phyloP scores from a whole-genome alignment of 2,888 invertebrate genomes.

The Diplolepis rosae region DNA sequence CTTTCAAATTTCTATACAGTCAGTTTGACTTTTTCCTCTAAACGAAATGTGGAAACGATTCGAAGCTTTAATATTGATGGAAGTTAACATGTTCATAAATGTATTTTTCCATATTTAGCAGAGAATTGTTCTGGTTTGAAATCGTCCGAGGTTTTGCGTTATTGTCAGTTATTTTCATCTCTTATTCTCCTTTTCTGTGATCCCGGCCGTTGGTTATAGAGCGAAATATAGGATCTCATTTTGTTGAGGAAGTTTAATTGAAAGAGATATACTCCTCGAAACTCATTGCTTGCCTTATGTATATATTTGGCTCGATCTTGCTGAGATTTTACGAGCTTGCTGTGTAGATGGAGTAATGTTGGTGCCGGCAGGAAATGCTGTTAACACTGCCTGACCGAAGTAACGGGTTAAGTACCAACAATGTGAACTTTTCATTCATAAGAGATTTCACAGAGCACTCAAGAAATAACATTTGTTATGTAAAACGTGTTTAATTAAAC shows the following conservation, averaged over 20 bases:
- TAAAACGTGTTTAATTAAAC: no score
- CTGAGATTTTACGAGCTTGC: constrained; percentile 18
- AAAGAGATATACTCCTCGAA: constrained; percentile 2
- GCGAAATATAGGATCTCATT: background rate
- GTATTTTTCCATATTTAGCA: background rate
- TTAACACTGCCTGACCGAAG: background rate
- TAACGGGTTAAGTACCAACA: constrained; percentile 15
- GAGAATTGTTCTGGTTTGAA: background rate
- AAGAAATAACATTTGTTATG: background rate
- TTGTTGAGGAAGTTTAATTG: constrained; percentile 16
- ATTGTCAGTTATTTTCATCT: constrained; percentile 8
- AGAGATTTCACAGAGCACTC: constrained; percentile 3
- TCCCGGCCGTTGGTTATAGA: background rate
- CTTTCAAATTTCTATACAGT: no score
- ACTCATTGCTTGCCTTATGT: background rate
- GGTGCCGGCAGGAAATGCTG: background rate
- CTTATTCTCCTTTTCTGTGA: background rate
- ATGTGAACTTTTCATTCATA: constrained; percentile 3
- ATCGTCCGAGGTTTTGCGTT: background rate
- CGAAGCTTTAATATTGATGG: background rate
- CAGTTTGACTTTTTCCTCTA: background rate
- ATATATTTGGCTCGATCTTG: constrained; percentile 19
- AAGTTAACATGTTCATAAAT: background rate
- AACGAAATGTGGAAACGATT: background rate
- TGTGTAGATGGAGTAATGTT: constrained; percentile 9